A percentile compares a stretch with the other conserved stretches of the same genome.
These are phyloP conservation scores for Syngnathoides biaculeatus DNA, from an alignment of 2,113 vertebrate species.

Conservation along the genomic window DNA sequence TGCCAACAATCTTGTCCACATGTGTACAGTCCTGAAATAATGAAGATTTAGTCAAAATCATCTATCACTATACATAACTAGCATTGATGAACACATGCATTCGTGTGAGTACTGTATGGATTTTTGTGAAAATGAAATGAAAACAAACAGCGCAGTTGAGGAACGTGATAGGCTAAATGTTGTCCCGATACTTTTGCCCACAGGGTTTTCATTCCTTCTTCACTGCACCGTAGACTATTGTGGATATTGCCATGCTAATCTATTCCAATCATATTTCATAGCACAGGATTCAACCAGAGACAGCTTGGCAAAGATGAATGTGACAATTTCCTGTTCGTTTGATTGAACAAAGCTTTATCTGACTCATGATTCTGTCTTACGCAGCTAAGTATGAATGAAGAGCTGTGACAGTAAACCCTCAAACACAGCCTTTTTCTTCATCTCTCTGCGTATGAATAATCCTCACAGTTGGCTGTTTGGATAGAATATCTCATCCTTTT, in stretches of 20 bases:
- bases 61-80: no score
- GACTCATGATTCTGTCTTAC: constrained; percentile 37
- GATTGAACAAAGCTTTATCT: constrained; percentile 36
- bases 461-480: constrained; percentile 15
- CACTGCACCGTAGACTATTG: constrained; percentile 8
- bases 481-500: constrained; percentile 21
- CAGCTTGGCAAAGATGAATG: constrained; percentile 24
- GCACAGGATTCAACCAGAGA: constrained; percentile 29
- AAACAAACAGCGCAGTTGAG: neutral
- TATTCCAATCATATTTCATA: constrained; percentile 20
- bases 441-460: constrained; percentile 35
- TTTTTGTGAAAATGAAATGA: neutral
- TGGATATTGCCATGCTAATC: constrained; percentile 15
- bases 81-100: no score
- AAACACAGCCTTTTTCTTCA: constrained; percentile 17
- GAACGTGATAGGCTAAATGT: neutral
- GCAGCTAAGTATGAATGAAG: constrained; percentile 39
- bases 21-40: no score
- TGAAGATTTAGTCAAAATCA: no score
- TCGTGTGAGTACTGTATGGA: neutral
- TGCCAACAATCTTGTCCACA: no score
- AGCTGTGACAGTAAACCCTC: constrained; percentile 41
- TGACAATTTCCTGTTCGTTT: constrained; percentile 45
- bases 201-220: neutral
- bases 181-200: neutral